Evolutionary conservation across 2,888 invertebrate species (phyloP), one percentile per base, ranked within the genome.

Genomic region (Pachymerium ferrugineum): DNA sequence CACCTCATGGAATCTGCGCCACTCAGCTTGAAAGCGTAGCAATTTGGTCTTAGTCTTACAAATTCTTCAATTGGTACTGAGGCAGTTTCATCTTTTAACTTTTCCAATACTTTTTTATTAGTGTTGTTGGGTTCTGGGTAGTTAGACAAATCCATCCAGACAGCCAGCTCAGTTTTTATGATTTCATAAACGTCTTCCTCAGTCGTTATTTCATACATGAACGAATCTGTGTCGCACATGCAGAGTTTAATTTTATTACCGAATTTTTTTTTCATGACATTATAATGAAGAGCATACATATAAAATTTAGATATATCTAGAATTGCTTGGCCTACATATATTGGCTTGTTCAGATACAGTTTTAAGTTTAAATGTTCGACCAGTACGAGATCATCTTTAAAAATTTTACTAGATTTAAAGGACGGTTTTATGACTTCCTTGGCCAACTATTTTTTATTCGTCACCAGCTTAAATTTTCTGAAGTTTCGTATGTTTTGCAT

Each of bases 91-190:
- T 79, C 80, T 76, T 81, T 81, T 73, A 80, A 77, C 74, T 79
- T 78, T 5, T 80, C 80, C 22, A 81, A 33, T 19, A 78, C 77
- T 74, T 80, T 81, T 72, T 79, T 80, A 76, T 81, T 80, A 28
- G 30, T 68, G 1, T 68, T 71, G 33, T 68, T 73, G 38, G 74
- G 73, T 74, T 73, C 70, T 1, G 79, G 78, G 77, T 80, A 81
- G 67, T 80, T 78, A 62, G 76, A 77, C 0, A 78, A 78, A 73
- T 79, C 78, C 68, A 77, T 79, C 6, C 74, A 10, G 10, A 22
- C 3, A 19, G 22, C 22, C 0, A 28, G 25, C 10, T 74, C 25
- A 69, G 25, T 12, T 38, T 42, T 16, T 71, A 79, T 76, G 74
- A 80, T 79, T 73, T 75, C 31, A 74, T 80, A 79, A 22, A 80